These are phyloP conservation scores for Sinocyclocheilus rhinocerous DNA, from an alignment of 2,113 vertebrate genomes.

Conservation along the genomic window DNA sequence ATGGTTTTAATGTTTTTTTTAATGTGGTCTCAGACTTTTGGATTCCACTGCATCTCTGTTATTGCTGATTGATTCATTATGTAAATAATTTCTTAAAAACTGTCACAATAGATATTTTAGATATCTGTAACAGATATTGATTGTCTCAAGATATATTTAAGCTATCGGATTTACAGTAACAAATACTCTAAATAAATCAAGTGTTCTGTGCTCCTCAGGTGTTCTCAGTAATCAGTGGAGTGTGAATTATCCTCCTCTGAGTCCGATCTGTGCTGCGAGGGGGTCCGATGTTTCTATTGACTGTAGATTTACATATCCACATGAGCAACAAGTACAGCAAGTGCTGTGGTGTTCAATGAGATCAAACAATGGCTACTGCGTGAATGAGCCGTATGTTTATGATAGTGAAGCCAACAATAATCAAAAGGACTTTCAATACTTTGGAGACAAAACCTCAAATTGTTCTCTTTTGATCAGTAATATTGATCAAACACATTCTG, in stretches of 20 bases:
- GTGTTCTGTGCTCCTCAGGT: constrained; percentile 20
- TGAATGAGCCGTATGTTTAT: constrained; percentile 11
- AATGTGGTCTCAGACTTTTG: neutral
- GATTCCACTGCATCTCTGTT: too few species aligned
- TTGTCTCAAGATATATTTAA: too few species aligned
- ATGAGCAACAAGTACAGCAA: neutral
- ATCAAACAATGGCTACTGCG: fast-evolving
- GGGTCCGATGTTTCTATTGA: constrained; percentile 44
- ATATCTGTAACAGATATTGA: too few species aligned
- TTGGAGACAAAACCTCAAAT: constrained; percentile 29
- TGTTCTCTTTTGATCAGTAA: constrained; percentile 52
- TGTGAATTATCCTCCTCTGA: neutral
- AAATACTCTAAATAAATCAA: neutral
- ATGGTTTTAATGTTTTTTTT: too few species aligned
- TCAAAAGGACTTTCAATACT: neutral
- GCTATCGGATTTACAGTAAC: too few species aligned
- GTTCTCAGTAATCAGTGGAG: neutral
- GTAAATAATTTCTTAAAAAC: neutral
- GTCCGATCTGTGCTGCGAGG: constrained; percentile 43
- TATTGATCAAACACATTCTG: constrained; percentile 29
- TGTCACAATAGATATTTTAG: neutral
- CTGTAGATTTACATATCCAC: constrained; percentile 41
- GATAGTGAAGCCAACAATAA: neutral
- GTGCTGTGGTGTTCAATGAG: constrained; percentile 44
- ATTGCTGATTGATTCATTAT: neutral